Evolutionary conservation across 2,888 invertebrate genomes (phyloP).

Genomic region (Leptinotarsa tumamoca): DNA sequence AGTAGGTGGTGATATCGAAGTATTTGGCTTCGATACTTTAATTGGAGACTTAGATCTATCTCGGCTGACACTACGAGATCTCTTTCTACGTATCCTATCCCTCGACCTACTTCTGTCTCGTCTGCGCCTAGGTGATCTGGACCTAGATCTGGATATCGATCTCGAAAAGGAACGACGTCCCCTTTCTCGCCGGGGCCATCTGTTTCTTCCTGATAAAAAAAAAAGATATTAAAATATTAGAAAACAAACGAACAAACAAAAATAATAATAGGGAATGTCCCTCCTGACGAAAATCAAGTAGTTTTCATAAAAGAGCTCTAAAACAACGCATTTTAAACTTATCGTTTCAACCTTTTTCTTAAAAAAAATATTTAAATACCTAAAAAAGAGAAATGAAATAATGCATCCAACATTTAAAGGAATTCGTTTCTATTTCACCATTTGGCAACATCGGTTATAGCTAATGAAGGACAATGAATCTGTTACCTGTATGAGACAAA

Average conservation of each 20-base stretch:
- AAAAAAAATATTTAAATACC: too few relatives aligned
- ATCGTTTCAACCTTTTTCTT: too few relatives aligned
- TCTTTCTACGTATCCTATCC: constrained; percentile 46
- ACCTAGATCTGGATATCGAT: constrained; percentile 54
- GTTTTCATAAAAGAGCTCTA: too few relatives aligned
- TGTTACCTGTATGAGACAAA: too few relatives aligned
- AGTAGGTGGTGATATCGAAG: constrained; percentile 37
- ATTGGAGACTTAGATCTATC: constrained; percentile 30
- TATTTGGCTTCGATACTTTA: constrained; percentile 30
- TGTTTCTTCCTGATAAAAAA: constrained; percentile 56
- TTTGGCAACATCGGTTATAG: too few relatives aligned
- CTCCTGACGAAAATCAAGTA: too few relatives aligned
- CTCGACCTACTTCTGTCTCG: constrained; percentile 48
- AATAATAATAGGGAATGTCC: too few relatives aligned
- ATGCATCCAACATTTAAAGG: too few relatives aligned
- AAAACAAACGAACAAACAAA: background rate
- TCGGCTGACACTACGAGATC: constrained; percentile 41
- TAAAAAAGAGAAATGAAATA: too few relatives aligned
- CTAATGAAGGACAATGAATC: too few relatives aligned
- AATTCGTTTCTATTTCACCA: too few relatives aligned
- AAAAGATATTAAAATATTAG: background rate
- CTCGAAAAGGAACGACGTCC: constrained; percentile 57
- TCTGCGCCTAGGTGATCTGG: constrained; percentile 57
- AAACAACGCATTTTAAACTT: too few relatives aligned
- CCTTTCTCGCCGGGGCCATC: constrained; percentile 64